Percentiles rank a stretch among this genome's conserved stretches.
Conservation (phyloP, 2,888 invertebrate genomes). For the Prenolepis imparis region DNA sequence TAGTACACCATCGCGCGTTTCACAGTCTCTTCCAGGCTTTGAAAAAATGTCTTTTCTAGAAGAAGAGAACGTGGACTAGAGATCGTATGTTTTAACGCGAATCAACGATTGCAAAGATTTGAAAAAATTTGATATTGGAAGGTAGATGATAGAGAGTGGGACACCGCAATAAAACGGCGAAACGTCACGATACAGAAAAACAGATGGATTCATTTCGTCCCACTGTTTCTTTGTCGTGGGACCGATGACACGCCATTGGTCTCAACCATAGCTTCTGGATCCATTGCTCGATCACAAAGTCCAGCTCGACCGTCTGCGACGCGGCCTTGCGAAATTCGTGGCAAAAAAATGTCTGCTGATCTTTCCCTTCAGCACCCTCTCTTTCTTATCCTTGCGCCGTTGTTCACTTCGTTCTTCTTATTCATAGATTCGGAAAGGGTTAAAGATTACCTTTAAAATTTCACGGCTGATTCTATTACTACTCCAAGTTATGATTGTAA, state of each 20-base stretch:
- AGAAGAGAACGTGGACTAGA: not conserved
- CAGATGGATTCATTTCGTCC: slow-evolving; percentile 65
- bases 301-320: slow-evolving; percentile 73
- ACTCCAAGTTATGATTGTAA: slow-evolving; percentile 2
- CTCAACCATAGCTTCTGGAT: slow-evolving; percentile 62
- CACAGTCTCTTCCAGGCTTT: not conserved
- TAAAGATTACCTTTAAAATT: slow-evolving; percentile 11
- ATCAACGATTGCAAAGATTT: slow-evolving; percentile 65
- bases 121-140: slow-evolving; percentile 60
- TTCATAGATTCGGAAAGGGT: slow-evolving; percentile 24
- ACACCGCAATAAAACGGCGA: slow-evolving; percentile 72
- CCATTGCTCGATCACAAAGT: slow-evolving; percentile 72
- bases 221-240: slow-evolving; percentile 72
- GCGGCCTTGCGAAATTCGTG: slow-evolving; percentile 75
- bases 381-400: slow-evolving; percentile 39
- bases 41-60: not conserved
- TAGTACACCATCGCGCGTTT: not conserved
- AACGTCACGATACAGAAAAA: slow-evolving; percentile 73
- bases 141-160: slow-evolving; percentile 69
- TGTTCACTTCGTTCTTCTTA: not conserved
- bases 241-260: slow-evolving; percentile 73
- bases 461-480: slow-evolving; percentile 5
- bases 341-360: slow-evolving; percentile 75
- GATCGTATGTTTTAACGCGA: slow-evolving; percentile 30
- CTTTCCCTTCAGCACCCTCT: slow-evolving; percentile 60